These are phyloP conservation scores for Esox niger DNA, from an alignment of 2,113 vertebrate genomes.

Conservation along the genomic window DNA sequence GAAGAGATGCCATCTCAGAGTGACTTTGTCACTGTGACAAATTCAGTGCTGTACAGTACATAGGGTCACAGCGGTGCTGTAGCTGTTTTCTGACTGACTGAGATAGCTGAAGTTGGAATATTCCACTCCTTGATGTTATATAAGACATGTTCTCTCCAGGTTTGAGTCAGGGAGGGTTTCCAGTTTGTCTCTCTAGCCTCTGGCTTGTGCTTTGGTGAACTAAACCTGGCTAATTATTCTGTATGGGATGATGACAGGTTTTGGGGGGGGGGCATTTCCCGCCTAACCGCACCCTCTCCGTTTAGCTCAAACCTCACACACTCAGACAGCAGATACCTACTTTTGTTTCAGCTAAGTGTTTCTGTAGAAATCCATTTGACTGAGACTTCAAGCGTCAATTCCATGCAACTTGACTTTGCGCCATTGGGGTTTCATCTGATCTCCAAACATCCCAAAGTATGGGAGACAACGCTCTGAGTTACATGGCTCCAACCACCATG, in stretches of 20 bases:
- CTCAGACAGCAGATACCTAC: not conserved
- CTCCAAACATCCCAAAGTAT: slow-evolving; percentile 12
- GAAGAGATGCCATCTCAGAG: not conserved
- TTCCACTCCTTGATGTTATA: not conserved
- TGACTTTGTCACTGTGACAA: slow-evolving; percentile 8
- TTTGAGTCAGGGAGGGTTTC: slow-evolving; percentile 1
- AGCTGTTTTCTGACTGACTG: too few relatives aligned
- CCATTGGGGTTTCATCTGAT: slow-evolving; percentile 42
- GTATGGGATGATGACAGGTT: not conserved
- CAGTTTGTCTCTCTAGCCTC: too few relatives aligned
- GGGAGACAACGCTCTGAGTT: not conserved
- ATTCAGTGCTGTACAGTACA: not conserved
- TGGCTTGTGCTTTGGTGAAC: too few relatives aligned
- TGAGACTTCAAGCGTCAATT: not conserved
- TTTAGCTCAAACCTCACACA: not conserved
- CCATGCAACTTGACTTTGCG: slow-evolving; percentile 17
- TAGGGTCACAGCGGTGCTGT: too few relatives aligned
- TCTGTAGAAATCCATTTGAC: not conserved
- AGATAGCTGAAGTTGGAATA: not conserved
- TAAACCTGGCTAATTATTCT: not conserved
- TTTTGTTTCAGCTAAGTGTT: not conserved
- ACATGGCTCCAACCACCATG: not conserved
- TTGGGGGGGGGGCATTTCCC: not conserved
- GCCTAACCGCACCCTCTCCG: too few relatives aligned
- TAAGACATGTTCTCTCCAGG: not conserved